A percentile compares a stretch with the other conserved stretches of the same genome.
Conservation (phyloP, 1,140 invertebrate species). For the Eupeodes corollae region DNA sequence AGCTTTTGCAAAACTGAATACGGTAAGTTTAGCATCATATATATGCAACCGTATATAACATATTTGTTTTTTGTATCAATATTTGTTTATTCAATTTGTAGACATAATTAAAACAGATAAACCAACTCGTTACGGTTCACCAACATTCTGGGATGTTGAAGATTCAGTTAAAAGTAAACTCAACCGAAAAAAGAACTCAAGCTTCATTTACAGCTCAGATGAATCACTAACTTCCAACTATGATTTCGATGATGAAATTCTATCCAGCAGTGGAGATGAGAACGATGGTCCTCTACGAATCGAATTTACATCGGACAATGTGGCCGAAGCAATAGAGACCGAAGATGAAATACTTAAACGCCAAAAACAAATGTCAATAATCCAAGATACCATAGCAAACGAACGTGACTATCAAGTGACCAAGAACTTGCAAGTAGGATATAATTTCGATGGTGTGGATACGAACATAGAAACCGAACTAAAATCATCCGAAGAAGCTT, state of each 20-base stretch:
- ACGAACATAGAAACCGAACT: neutral
- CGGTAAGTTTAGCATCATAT: neutral
- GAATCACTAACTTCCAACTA: slow-evolving; percentile 28
- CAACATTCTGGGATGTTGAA: slow-evolving; percentile 39
- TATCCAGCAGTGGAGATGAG: slow-evolving; percentile 17
- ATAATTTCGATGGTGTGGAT: slow-evolving; percentile 18
- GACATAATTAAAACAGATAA: slow-evolving; percentile 14
- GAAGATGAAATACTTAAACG: slow-evolving; percentile 32
- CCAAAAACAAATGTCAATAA: slow-evolving; percentile 34
- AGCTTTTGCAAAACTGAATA: slow-evolving; percentile 38
- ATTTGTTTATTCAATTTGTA: neutral
- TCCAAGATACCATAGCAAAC: slow-evolving; percentile 36
- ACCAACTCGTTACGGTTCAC: slow-evolving; percentile 39
- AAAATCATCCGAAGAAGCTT: slow-evolving; percentile 11
- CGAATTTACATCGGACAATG: slow-evolving; percentile 69
- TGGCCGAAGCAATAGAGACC: slow-evolving; percentile 71
- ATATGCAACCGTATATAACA: too few species aligned
- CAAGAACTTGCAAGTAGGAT: slow-evolving; percentile 30
- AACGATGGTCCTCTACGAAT: slow-evolving; percentile 41
- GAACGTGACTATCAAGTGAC: slow-evolving; percentile 31
- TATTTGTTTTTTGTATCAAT: too few species aligned
- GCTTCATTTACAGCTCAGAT: slow-evolving; percentile 25
- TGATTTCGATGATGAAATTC: slow-evolving; percentile 13
- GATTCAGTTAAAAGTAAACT: neutral
- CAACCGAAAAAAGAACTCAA: neutral